phyloP scores from a whole-genome alignment of 1,140 invertebrate genomes.

The Dysdera silvatica region DNA sequence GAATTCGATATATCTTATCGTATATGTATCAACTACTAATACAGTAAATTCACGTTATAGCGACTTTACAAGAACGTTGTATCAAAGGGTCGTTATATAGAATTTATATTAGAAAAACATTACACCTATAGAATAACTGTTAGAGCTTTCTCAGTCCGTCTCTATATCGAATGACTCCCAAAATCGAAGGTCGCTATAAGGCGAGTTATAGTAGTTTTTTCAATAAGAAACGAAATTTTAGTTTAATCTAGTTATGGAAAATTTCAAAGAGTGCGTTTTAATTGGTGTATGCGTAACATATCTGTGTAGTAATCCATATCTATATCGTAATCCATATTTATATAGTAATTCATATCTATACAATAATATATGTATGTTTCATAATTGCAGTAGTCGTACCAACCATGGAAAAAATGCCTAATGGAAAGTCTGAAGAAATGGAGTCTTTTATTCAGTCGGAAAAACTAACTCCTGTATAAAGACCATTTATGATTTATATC shows the following conservation, averaged over 20 bases:
- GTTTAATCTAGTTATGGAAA: neutral
- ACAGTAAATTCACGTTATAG: no score
- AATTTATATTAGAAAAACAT: no score
- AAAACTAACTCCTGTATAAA: no score
- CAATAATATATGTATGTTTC: neutral
- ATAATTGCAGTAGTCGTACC: constrained; percentile 1
- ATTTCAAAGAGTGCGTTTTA: neutral
- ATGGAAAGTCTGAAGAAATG: constrained; percentile 17
- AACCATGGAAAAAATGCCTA: constrained; percentile 9
- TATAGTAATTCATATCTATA: neutral
- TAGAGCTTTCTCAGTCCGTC: no score
- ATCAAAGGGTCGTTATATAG: no score
- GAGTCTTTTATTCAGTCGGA: constrained; percentile 20
- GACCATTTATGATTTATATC: no score
- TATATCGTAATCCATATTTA: neutral
- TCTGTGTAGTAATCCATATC: neutral
- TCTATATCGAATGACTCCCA: no score
- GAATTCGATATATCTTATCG: no score
- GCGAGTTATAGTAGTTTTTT: neutral
- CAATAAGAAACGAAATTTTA: neutral
- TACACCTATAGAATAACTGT: no score
- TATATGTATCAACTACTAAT: no score
- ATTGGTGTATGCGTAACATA: neutral
- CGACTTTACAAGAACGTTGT: no score
- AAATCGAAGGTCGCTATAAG: neutral